These are phyloP conservation scores for Avahi laniger DNA, from an alignment of 2,797 vertebrate genomes.

Conservation along the genomic window DNA sequence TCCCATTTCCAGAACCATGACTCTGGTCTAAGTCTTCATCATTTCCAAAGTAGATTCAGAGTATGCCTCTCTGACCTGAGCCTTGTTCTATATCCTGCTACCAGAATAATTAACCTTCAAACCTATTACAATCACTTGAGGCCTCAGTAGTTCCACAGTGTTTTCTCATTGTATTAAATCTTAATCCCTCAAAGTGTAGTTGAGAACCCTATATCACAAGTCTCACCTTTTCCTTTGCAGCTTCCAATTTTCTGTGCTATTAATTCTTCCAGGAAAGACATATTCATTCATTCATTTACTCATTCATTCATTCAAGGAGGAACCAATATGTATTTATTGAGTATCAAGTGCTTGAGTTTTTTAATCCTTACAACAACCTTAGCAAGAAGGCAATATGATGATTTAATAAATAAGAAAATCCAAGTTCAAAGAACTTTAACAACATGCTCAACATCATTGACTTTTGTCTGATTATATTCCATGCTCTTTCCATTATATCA, in stretches of 20 bases:
- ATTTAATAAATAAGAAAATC: constrained; percentile 34
- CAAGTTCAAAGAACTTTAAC: neutral
- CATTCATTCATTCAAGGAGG: neutral
- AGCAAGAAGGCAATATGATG: neutral
- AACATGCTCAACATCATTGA: neutral
- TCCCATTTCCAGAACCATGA: neutral
- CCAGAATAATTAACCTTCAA: constrained; percentile 31
- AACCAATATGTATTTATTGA: constrained; percentile 1
- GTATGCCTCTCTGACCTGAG: neutral
- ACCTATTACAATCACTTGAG: neutral
- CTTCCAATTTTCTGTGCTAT: constrained; percentile 38
- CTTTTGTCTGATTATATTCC: constrained; percentile 4
- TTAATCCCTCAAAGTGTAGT: neutral
- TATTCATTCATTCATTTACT: constrained; percentile 3
- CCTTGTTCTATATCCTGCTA: neutral
- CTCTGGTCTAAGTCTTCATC: neutral
- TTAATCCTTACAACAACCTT: neutral
- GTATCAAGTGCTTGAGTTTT: neutral
- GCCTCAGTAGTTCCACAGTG: neutral
- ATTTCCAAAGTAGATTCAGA: neutral
- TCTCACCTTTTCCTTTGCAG: neutral
- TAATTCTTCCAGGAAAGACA: neutral
- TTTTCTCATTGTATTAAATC: constrained; percentile 1
- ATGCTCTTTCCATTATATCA: neutral
- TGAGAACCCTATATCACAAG: constrained; percentile 10